These are phyloP conservation scores for Chaetogeoica ovagalla DNA, from an alignment of 2,888 invertebrate species.

Conservation along the genomic window DNA sequence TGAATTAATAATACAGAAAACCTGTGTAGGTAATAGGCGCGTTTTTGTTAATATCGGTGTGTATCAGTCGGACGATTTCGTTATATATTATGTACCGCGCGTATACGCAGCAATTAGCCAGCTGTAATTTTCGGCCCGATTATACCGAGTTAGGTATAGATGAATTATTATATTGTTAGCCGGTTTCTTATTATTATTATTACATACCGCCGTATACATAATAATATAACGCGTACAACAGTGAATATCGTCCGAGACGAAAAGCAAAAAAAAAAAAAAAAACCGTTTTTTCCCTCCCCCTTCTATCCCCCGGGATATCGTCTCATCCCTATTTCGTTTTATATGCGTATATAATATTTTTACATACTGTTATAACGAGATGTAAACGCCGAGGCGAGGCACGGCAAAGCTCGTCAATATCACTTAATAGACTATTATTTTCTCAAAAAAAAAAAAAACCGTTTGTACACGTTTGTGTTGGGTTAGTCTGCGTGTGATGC, in stretches of 20 bases:
- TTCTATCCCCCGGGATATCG: neutral
- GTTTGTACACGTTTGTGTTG: neutral
- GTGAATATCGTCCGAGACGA: neutral
- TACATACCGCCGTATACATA: neutral
- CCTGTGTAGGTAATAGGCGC: constrained; percentile 7
- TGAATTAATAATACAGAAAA: constrained; percentile 25
- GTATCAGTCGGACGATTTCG: constrained; percentile 13
- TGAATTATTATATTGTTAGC: constrained; percentile 27
- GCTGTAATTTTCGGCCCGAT: constrained; percentile 33
- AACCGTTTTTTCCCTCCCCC: neutral
- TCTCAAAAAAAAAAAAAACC: neutral
- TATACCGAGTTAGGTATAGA: neutral
- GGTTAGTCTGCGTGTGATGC: neutral
- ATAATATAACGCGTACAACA: too few species aligned
- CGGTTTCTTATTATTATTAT: constrained; percentile 17
- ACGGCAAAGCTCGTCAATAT: constrained; percentile 17
- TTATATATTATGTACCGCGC: neutral
- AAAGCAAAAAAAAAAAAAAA: too few species aligned
- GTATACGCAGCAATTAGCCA: constrained; percentile 28
- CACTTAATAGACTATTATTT: constrained; percentile 16
- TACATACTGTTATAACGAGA: constrained; percentile 7
- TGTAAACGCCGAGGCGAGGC: constrained; percentile 15
- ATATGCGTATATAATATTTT: neutral
- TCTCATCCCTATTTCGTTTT: constrained; percentile 15
- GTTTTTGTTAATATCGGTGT: neutral